Evolutionary conservation across 2,888 invertebrate genomes (phyloP), one percentile per base, ranked within the genome.

Genomic region (Stenoptilia bipunctidactyla): DNA sequence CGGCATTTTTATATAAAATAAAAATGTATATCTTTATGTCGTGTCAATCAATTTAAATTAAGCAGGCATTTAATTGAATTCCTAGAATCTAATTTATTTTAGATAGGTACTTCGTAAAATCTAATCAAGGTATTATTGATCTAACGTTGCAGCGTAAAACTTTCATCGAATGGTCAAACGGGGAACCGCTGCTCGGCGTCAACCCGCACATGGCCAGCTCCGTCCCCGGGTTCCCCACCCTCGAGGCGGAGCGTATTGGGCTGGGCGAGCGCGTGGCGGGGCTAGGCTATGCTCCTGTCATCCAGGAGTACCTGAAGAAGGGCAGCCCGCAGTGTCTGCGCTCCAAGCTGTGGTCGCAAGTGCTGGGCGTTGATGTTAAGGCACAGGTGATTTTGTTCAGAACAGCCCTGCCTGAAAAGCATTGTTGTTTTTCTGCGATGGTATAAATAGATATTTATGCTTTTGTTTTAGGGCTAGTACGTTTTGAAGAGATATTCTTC

Each of bases 231-330:
- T 86, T 86, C 63, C 52, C 87, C 37, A 82, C 86, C 45, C 71
- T 92, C 38, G 90, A 91, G 63, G 85, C 84, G 2, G 93, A 94
- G 63, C 77, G 93, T 42, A 88, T 89, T 14, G 70, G 85, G 13
- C 76, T 93, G n/a, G 94, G 94, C 1, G 91, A 92, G 58, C 87
- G 90, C 49, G 92, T 96, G 12, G 73, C 94, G 10, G 86, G 87
- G 13, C 87, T 90, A 36, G 91, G 92, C 48, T 93, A 95, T 63
- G 92, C 95, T 0, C 95, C 96, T 0, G 85, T 96, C 27, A 92
- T 94, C 30, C 95, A 96, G 67, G 96, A 97, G 75, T 94, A 91
- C 66, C 77, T 96, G 9, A 97, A 97, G 77, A 89, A 89, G 49
- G 94, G 95, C 12, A 92, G 92, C 53, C 94, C 95, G 0, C 88